phyloP scores from a whole-genome alignment of 1,140 invertebrate genomes.

The Melipona quadrifasciata region DNA sequence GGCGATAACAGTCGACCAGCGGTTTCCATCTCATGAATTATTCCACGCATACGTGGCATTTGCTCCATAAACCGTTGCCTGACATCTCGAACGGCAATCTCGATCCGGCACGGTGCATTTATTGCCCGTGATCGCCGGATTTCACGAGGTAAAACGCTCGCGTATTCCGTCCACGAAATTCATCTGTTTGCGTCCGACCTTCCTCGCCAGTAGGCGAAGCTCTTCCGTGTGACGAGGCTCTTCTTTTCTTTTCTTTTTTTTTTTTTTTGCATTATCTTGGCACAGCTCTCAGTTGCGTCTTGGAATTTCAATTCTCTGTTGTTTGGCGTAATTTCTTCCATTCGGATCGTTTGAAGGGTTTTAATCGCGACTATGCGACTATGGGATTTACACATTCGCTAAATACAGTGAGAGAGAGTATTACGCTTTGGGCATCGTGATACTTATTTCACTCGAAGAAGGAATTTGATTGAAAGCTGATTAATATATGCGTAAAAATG shows the following conservation, averaged over 20 bases:
- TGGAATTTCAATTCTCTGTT: not conserved
- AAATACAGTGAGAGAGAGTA: too few species aligned
- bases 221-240: not conserved
- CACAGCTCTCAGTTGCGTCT: not conserved
- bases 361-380: too few species aligned
- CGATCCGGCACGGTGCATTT: slow-evolving; percentile 28
- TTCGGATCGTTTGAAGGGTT: too few species aligned
- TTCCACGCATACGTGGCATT: slow-evolving; percentile 54
- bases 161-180: slow-evolving; percentile 28
- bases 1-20: slow-evolving; percentile 38
- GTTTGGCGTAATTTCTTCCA: not conserved
- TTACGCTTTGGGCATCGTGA: too few species aligned
- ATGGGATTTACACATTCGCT: too few species aligned
- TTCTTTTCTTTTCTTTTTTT: too few species aligned
- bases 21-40: slow-evolving; percentile 64
- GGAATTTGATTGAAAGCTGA: too few species aligned
- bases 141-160: not conserved
- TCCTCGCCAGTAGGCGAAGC: not conserved
- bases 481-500: too few species aligned
- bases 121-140: slow-evolving; percentile 1
- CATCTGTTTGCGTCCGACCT: not conserved
- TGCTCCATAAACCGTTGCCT: slow-evolving; percentile 44
- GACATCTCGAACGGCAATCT: slow-evolving; percentile 45
- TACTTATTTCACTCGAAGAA: too few species aligned
- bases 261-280: not conserved